Evolutionary conservation across 1,140 invertebrate species (phyloP).

Genomic region (Zaprionus camerounensis): DNA sequence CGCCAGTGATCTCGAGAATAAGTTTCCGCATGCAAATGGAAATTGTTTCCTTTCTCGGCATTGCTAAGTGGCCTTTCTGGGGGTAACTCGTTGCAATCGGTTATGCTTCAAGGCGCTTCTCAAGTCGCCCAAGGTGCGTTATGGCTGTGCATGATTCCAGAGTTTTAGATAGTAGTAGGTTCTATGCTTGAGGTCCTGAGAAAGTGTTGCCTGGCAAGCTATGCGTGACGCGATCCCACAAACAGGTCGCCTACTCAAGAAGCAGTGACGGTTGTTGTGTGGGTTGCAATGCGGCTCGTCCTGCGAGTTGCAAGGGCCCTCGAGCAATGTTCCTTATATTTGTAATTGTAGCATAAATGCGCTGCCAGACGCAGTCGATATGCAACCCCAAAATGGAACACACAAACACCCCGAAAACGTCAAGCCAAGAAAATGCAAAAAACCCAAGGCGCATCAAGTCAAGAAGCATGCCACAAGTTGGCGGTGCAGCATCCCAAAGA

Average conservation of each 20-base stretch:
- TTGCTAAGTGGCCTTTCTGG: conserved; percentile 1
- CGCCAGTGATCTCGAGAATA: conserved; percentile 30
- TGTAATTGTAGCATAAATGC: conserved; percentile 52
- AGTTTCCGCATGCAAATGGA: conserved; percentile 51
- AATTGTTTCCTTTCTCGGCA: conserved; percentile 45
- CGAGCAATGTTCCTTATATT: conserved; percentile 67
- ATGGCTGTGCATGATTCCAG: conserved; percentile 64
- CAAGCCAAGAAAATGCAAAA: conserved; percentile 55
- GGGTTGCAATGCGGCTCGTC: background rate
- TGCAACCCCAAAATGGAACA: conserved; percentile 71
- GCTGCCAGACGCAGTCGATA: conserved; percentile 36
- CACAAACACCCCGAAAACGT: conserved; percentile 50
- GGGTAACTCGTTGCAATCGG: conserved; percentile 42
- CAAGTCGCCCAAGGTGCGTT: conserved; percentile 43
- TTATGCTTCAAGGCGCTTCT: conserved; percentile 72
- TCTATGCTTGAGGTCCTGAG: conserved; percentile 46
- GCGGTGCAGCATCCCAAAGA: conserved; percentile 71
- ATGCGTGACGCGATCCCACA: conserved; percentile 58
- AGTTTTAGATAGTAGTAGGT: conserved; percentile 24
- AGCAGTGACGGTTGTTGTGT: background rate
- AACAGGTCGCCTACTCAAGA: conserved; percentile 28
- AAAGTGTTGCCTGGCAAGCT: conserved; percentile 48
- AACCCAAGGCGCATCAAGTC: conserved; percentile 28
- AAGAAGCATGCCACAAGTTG: conserved; percentile 42
- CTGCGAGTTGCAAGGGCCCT: conserved; percentile 44